Percentiles rank a stretch among this genome's conserved stretches.
Evolutionary conservation across 2,888 invertebrate genomes (phyloP).

Genomic region (Pseudococcus viburni): DNA sequence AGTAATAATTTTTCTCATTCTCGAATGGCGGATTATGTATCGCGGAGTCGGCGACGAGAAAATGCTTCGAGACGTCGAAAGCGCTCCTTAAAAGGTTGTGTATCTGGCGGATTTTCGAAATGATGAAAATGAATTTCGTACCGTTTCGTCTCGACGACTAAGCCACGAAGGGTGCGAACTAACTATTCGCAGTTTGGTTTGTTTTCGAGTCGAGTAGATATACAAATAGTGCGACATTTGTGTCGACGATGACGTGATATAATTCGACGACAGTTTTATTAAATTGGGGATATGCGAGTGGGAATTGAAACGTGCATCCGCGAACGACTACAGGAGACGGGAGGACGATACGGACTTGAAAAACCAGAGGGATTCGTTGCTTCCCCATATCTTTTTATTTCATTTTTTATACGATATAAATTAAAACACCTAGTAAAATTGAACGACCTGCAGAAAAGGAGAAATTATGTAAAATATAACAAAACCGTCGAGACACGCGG

Average conservation of each 20-base stretch:
- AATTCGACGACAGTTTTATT: conserved; percentile 29
- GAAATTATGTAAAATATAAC: not conserved
- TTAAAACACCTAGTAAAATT: not conserved
- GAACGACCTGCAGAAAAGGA: not conserved
- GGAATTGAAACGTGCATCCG: conserved; percentile 17
- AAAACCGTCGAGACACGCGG: no score
- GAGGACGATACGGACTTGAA: not conserved
- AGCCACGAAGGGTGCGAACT: not conserved
- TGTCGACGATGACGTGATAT: conserved; percentile 31
- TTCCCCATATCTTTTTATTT: not conserved
- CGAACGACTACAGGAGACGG: not conserved
- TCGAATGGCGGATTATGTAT: not conserved
- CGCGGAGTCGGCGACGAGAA: not conserved
- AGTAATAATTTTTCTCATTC: not conserved
- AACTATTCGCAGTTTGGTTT: conserved; percentile 1
- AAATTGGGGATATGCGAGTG: conserved; percentile 8
- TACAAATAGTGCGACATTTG: conserved; percentile 22
- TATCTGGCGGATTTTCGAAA: conserved; percentile 8
- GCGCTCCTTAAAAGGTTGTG: not conserved
- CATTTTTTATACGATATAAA: not conserved
- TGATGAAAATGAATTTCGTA: conserved; percentile 7
- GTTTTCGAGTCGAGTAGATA: not conserved
- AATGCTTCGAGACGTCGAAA: not conserved
- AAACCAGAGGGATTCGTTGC: not conserved
- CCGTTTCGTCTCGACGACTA: not conserved